Base-by-base conservation (phyloP, 2,888 invertebrate species). In the Cepaea hortensis region DNA sequence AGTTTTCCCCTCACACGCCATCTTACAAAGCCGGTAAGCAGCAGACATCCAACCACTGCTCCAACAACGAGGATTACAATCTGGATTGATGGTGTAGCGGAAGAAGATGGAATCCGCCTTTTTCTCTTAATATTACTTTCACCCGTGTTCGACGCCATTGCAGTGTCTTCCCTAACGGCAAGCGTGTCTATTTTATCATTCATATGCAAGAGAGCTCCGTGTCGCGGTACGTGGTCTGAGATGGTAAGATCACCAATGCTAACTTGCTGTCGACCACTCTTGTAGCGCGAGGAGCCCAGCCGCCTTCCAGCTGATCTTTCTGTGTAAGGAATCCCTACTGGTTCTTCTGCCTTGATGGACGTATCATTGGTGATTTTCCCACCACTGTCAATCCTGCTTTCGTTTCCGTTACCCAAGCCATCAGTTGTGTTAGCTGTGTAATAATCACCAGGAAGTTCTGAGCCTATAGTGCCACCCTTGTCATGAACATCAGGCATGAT, bases 11-110 rank as follows among this genome's bases (percentile, higher is more conserved):
- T 68, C 18, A 85, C 85, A 4, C 85, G 65, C 85, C 85, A 85
- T n/a, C 85, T 46, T 50, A 85, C 79, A 62, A 85, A 86, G 2
- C 77, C 79, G 23, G 86, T 83, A 9, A 83, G 50, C 50, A 72
- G 48, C 5, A 86, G 72, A 65, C 83, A 76, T 20, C 61, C 55
- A 35, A 83, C 23, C 15, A 83, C 72, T 18, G 50, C 62, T 20
- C 82, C 70, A 7, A 83, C 48, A 46, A 85, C 81, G 0, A 85
- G 65, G 46, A 77, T 79, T 13, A 81, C 72, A 5, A 85, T 55
- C 73, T 81, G 80, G 55, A 85, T 35, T 1, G 81, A 81, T 2
- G 81, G 80, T 23, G 62, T 76, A 13, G 77, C 68, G 1, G 77
- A 48, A 18, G 48, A 77, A 7, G 48, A 55, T 4, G 79, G 46